Evolutionary conservation across 2,797 vertebrate species (phyloP).

Genomic region (Artibeus lituratus): DNA sequence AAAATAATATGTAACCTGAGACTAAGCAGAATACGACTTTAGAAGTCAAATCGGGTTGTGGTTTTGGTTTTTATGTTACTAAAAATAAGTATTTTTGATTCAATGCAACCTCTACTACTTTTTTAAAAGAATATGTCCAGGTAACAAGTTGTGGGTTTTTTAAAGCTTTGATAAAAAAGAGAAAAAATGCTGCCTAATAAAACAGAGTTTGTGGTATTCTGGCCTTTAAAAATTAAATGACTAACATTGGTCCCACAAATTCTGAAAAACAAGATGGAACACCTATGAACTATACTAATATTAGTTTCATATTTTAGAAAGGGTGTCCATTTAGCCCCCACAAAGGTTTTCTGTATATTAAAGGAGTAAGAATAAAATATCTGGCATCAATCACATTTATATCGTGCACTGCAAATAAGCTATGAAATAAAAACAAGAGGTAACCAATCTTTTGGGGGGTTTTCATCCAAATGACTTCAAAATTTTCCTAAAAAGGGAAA

Average conservation of each 20-base stretch:
- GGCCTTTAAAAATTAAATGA: slow-evolving; percentile 16
- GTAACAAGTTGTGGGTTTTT: neutral
- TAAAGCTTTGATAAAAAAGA: neutral
- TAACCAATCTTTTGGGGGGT: neutral
- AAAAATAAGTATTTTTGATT: neutral
- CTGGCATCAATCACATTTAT: neutral
- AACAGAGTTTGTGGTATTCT: neutral
- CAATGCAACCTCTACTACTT: neutral
- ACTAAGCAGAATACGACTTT: neutral
- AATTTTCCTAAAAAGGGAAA: neutral
- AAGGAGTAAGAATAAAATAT: neutral
- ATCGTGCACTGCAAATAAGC: neutral
- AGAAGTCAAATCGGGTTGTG: neutral
- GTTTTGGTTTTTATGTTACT: neutral
- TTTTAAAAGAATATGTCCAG: neutral
- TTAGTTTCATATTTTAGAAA: slow-evolving; percentile 28
- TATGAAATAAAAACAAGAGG: neutral
- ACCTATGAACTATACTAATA: neutral
- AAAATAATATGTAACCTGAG: neutral
- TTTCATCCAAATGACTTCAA: neutral
- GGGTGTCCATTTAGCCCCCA: neutral
- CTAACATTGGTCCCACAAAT: neutral
- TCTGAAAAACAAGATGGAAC: neutral
- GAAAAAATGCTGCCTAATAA: neutral
- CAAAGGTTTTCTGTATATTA: neutral